Base-by-base conservation (phyloP, 2,888 invertebrate genomes). In the Nymphalis urticae region DNA sequence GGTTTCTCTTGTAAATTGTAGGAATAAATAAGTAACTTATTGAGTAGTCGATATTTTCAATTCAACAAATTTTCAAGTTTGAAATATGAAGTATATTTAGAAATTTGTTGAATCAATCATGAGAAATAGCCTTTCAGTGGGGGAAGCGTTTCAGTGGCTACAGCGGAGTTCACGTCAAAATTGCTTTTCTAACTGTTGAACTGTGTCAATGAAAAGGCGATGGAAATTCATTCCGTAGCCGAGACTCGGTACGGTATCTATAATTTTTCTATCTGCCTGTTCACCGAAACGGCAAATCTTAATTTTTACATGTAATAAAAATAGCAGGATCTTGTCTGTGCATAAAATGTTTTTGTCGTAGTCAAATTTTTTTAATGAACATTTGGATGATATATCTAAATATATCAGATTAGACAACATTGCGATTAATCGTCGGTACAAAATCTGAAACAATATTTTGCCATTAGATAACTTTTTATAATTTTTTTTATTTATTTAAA, bases 61-160 rank as follows among this genome's bases (percentile, higher is more conserved):
- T 50, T 50, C 17, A 50, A 19, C 1, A 19, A 50, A 19, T n/a
- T 50, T 6, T 19, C 50, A n/a, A 19, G 42, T 50, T 50, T 54
- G 13, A 24, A 54, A 27, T 7, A n/a, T 36, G 42, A 62, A 50
- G 56, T 62, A 56, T 62, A 58, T 62, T 56, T 61, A 19, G 47
- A 67, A 50, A 56, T 54, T 67, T 62, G 48, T 53, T 61, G 61
- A 67, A 62, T 62, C 62, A 56, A 36, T 56, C 62, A 67, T 24
- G 13, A 62, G n/a, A 42, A 67, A 67, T 68, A 64, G 19, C 50
- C 60, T 65, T 68, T 71, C 60, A 68, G 60, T 59, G 48, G 51
- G 24, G 36, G 47, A 62, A 60, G 62, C 60, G 63, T 68, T 68
- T 65, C 59, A 47, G 50, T 62, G 13, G 62, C 50, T 50, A 42